Conservation (phyloP, 2,797 vertebrate genomes). For the Micropoecilia bifurca region DNA sequence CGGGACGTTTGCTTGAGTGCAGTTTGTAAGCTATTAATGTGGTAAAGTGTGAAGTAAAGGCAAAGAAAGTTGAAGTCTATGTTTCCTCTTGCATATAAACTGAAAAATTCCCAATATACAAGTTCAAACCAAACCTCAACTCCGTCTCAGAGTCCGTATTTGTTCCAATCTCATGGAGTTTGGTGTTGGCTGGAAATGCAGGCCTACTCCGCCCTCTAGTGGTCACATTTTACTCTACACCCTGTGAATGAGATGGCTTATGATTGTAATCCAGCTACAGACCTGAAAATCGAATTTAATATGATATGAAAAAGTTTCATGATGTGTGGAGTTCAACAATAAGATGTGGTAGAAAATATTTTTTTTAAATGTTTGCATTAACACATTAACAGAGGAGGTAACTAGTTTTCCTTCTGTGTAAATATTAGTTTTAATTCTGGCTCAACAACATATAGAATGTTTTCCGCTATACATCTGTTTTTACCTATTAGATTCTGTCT, state of each 20-base stretch:
- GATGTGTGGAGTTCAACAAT: background rate
- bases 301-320: background rate
- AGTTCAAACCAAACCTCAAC: slow-evolving; percentile 69
- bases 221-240: background rate
- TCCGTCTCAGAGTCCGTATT: slow-evolving; percentile 59
- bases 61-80: slow-evolving; percentile 52
- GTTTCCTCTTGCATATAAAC: slow-evolving; percentile 81
- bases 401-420: background rate
- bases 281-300: background rate
- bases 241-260: background rate
- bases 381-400: background rate
- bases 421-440: background rate
- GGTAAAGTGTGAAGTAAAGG: slow-evolving; percentile 70
- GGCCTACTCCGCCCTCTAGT: slow-evolving; percentile 46
- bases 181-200: background rate
- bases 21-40: slow-evolving; percentile 83
- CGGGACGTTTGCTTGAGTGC: slow-evolving; percentile 70
- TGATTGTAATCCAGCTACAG: background rate
- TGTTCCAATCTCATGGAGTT: slow-evolving; percentile 15
- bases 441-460: background rate
- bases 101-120: slow-evolving; percentile 81
- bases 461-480: background rate
- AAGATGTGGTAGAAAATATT: background rate
- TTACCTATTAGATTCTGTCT: background rate
- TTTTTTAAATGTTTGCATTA: background rate